phyloP scores from a whole-genome alignment of 2,113 vertebrate genomes.

The Monarcha castaneiventris region DNA sequence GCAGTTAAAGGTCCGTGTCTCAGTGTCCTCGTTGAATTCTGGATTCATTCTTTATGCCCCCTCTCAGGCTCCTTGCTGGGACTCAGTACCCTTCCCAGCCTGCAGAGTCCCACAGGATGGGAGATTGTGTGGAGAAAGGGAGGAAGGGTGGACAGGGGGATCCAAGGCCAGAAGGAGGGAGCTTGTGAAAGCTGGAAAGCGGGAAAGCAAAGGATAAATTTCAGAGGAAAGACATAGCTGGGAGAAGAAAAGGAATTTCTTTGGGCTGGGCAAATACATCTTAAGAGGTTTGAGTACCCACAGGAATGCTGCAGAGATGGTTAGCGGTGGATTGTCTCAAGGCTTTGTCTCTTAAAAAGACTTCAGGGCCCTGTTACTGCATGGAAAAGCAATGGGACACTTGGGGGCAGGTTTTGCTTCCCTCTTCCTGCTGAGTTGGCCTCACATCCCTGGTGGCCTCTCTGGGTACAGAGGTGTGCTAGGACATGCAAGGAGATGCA shows the following conservation, averaged over 20 bases:
- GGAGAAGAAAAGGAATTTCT: not conserved
- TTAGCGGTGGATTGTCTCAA: not conserved
- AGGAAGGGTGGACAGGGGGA: not conserved
- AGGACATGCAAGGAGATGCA: not conserved
- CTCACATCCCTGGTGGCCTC: not conserved
- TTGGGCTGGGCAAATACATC: not conserved
- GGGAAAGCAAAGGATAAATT: not conserved
- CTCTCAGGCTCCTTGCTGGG: not conserved
- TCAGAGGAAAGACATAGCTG: not conserved
- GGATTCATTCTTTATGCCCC: not conserved
- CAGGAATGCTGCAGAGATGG: not conserved
- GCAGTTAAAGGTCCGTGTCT: not conserved
- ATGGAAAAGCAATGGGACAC: not conserved
- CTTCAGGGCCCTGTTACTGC: not conserved
- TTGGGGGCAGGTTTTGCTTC: not conserved
- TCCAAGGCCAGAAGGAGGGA: not conserved
- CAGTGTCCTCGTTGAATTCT: not conserved
- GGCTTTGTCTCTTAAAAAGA: not conserved
- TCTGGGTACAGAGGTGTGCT: not conserved
- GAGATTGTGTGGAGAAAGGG: not conserved
- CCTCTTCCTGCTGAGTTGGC: not conserved
- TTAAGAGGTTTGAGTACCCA: not conserved
- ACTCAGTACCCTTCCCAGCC: not conserved
- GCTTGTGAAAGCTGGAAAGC: not conserved
- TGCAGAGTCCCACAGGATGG: not conserved